These are phyloP conservation scores for Phoxinus phoxinus DNA, from an alignment of 2,113 vertebrate species.

Conservation along the genomic window DNA sequence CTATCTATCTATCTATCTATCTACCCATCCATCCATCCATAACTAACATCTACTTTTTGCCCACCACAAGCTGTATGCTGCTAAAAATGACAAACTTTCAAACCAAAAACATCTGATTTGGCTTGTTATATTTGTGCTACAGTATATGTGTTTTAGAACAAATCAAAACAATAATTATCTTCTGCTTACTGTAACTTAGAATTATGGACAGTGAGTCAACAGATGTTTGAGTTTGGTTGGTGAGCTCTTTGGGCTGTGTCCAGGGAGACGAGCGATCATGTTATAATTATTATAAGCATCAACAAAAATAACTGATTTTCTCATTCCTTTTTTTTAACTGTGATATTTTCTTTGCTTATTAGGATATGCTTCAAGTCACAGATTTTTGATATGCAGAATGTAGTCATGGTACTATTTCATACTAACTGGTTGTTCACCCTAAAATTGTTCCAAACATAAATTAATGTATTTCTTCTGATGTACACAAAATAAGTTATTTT, in stretches of 20 bases:
- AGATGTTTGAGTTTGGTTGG: conserved; percentile 13
- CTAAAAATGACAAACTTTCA: neutral
- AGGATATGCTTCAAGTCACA: neutral
- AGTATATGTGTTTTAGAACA: neutral
- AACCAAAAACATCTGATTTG: neutral
- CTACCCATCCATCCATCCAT: neutral
- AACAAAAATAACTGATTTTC: neutral
- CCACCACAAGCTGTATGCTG: neutral
- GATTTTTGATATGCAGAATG: neutral
- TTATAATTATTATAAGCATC: neutral
- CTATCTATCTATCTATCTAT: neutral
- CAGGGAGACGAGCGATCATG: neutral
- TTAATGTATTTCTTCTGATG: too few species aligned
- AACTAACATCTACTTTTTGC: neutral
- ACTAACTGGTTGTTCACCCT: neutral
- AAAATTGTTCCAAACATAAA: too few species aligned
- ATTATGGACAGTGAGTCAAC: conserved; percentile 5
- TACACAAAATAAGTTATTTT: too few species aligned
- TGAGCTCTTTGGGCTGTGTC: conserved; percentile 6
- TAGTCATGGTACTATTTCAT: neutral
- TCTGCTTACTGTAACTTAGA: conserved; percentile 16
- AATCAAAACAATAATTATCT: neutral
- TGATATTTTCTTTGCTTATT: neutral
- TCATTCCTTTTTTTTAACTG: neutral
- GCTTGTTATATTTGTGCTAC: neutral